Base-by-base conservation (phyloP, 1,140 invertebrate genomes). In the Drosophila eugracilis region DNA sequence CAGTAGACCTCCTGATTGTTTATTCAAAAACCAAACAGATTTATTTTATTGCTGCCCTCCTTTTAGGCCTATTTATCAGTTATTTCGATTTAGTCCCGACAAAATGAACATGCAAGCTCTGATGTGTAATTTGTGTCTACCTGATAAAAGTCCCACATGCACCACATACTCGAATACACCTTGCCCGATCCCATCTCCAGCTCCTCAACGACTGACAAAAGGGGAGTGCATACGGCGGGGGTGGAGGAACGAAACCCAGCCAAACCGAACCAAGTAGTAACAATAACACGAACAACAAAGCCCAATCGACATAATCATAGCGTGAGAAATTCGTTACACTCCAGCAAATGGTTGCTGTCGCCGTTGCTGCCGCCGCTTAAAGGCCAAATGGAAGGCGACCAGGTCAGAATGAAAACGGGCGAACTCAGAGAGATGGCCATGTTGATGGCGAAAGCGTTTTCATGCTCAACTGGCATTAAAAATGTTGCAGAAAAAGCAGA, bases 301-400 rank as follows among this genome's bases (percentile, higher is more conserved):
- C 65, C 24, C 80, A 83, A 88, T 79, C 81, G 85, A 86, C 80
- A 89, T 90, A 90, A 90, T 90, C 89, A 91, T 85, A 78, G 63
- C 89, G 89, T 90, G 89, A 63, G 89, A 90, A 90, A 90, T 91
- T 90, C 85, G 78, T 90, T 89, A 75, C 72, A 78, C 80, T 78
- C 60, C 44, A 66, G 69, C 89, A 90, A 84, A 88, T 90, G 89
- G 76, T 44, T 44, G 48, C 50, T 67, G 75, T 74, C 74, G 78
- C 52, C 34, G 47, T 65, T 34, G n/a, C n/a, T n/a, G n/a, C n/a
- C n/a, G 45, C 57, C 47, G 59, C 45, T 78, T 71, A 83, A 83
- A 88, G 83, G 83, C 70, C 83, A 88, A 83, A 70, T 59, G 69
- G 47, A 39, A 45, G 48, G 22, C 57, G 57, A 47, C 42, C 62